Evolutionary conservation across 2,797 vertebrate species (phyloP), one percentile per base, ranked within the genome.

Genomic region (Gymnothorax javanicus): DNA sequence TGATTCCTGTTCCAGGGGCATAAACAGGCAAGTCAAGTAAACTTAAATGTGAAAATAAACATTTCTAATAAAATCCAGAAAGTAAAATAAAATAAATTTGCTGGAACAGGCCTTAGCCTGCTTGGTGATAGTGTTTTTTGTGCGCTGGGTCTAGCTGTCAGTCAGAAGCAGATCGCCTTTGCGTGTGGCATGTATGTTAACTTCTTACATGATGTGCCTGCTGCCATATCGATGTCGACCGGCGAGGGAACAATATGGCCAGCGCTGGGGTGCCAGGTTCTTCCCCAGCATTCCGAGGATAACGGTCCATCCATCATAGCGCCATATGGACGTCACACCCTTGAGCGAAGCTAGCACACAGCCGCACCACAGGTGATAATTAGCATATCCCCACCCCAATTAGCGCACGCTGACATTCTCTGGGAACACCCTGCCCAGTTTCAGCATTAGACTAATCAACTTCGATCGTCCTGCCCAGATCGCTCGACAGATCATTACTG

Each of bases 91-190:
- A 43, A 43, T 89, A 86, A 91, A 86, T 86, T 86, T 82, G 85
- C 89, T 59, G n/a, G 58, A 81, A 56, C 7, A 56, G 52, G 52
- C 88, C 92, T 93, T 89, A 93, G 93, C 95, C 94, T 93, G 92
- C 92, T 95, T 94, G 94, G 93, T 94, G 93, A 86, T 84, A 89
- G 92, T 93, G 95, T 92, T 93, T 95, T 93, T 93, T 93, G 90
- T 89, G 90, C 94, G 95, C 95, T 94, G 95, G 96, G 95, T 94
- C 90, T 93, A 93, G 93, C 94, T 93, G 92, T 92, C 92, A 93
- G 93, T 93, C 84, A 73, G 20, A 64, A 83, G 57, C 33, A 13
- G 1, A 7, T 57, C 57, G 23, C 57, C 91, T 88, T 89, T 88
- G 89, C 92, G 73, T 20, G 15, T 50, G 15, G 73, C 27, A 75